Percentiles rank a stretch among this genome's conserved stretches.
Conservation (phyloP, 2,113 vertebrate genomes). For the Heterocephalus glaber region DNA sequence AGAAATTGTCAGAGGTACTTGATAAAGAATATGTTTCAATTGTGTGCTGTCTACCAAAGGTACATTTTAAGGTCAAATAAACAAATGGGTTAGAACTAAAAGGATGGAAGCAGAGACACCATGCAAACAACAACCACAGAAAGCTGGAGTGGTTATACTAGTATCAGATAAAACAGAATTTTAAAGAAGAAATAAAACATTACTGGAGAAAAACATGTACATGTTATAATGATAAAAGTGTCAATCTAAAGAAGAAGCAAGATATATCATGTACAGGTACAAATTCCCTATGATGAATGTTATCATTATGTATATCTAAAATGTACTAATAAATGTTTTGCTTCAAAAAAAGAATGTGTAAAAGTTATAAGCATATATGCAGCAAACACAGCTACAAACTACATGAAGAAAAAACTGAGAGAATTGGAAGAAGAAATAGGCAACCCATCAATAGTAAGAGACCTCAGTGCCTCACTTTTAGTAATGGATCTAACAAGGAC, state of each 20-base stretch:
- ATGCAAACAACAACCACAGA: neutral
- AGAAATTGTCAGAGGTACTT: neutral
- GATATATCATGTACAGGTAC: too few relatives aligned
- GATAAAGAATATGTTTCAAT: neutral
- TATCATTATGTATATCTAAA: too few relatives aligned
- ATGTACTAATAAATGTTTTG: too few relatives aligned
- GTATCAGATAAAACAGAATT: neutral
- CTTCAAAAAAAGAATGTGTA: neutral
- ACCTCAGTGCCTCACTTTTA: neutral
- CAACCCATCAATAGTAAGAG: neutral
- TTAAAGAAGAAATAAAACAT: neutral
- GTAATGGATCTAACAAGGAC: neutral
- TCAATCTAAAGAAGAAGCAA: neutral
- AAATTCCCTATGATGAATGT: too few relatives aligned
- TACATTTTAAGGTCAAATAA: neutral
- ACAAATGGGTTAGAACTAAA: neutral
- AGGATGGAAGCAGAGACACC: neutral
- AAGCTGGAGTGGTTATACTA: neutral
- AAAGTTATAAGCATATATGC: neutral
- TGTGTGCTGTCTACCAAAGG: neutral
- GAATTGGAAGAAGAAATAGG: neutral
- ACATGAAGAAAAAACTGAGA: neutral
- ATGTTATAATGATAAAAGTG: neutral
- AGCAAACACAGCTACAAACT: neutral
- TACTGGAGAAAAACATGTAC: neutral